Conservation (phyloP, 2,113 vertebrate genomes). For the Craseonycteris thonglongyai region DNA sequence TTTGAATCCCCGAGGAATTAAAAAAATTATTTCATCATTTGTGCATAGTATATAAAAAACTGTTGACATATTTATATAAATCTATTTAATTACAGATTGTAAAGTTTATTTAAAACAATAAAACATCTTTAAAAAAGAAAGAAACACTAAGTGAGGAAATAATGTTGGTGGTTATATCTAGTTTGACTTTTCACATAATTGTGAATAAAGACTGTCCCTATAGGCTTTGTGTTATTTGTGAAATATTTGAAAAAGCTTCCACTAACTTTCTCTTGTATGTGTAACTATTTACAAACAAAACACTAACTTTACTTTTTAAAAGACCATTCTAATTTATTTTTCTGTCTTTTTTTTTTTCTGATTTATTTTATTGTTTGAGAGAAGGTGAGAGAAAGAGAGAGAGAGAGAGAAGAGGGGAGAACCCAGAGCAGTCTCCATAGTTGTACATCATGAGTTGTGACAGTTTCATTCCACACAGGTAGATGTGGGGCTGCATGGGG, state of each 20-base stretch:
- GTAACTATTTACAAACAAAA: not conserved
- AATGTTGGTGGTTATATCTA: not conserved
- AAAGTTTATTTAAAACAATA: slow-evolving; percentile 3
- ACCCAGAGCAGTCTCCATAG: too few species aligned
- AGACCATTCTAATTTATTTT: too few species aligned
- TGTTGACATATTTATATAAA: not conserved
- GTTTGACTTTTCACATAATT: not conserved
- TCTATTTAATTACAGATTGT: not conserved
- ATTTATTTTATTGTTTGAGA: too few species aligned
- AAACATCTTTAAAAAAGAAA: too few species aligned
- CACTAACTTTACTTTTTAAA: not conserved
- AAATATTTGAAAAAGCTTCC: not conserved
- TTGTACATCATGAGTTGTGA: too few species aligned
- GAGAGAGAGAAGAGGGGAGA: too few species aligned
- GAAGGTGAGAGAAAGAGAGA: too few species aligned
- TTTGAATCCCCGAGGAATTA: slow-evolving; percentile 16
- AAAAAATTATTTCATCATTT: not conserved
- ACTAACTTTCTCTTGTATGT: not conserved
- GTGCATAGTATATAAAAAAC: not conserved
- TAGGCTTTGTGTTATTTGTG: not conserved
- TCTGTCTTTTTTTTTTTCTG: too few species aligned
- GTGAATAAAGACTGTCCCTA: not conserved
- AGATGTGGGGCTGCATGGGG: too few species aligned
- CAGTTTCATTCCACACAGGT: too few species aligned
- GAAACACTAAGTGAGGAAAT: not conserved